phyloP scores from a whole-genome alignment of 1,140 invertebrate species.

The Pissodes strobi region DNA sequence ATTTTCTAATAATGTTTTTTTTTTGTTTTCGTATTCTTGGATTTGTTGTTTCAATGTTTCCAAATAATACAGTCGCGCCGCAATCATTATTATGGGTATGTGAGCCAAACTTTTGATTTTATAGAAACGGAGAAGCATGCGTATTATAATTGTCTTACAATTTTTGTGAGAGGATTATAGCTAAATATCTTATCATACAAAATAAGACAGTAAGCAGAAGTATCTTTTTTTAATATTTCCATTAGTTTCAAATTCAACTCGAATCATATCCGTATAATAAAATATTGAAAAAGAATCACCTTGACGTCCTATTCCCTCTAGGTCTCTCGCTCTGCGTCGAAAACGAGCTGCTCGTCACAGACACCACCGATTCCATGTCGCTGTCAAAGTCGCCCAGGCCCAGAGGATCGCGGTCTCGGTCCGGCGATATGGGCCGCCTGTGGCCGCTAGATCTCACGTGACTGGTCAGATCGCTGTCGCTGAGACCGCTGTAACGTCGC shows the following conservation, averaged over 20 bases:
- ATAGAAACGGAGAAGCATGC: too few species aligned
- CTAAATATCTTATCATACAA: too few species aligned
- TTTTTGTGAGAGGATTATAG: too few species aligned
- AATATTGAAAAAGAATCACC: too few species aligned
- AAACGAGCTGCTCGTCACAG: conserved; percentile 87
- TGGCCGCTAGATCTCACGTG: conserved; percentile 57
- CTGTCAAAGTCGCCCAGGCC: conserved; percentile 76
- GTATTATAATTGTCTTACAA: too few species aligned
- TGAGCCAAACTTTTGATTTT: too few species aligned
- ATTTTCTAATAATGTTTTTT: too few species aligned
- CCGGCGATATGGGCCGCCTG: conserved; percentile 60
- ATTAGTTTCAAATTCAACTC: too few species aligned
- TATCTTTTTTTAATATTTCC: background rate
- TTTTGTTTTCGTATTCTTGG: too few species aligned
- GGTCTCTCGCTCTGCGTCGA: conserved; percentile 89
- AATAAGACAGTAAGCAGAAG: background rate
- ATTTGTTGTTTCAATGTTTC: too few species aligned
- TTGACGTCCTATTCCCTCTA: conserved; percentile 65
- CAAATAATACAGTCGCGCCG: background rate
- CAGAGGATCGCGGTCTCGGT: conserved; percentile 64
- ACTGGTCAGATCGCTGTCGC: conserved; percentile 76
- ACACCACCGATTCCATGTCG: conserved; percentile 86
- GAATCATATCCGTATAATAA: too few species aligned
- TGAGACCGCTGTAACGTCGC: conserved; percentile 76
- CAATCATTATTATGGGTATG: background rate